phyloP scores from a whole-genome alignment of 2,888 invertebrate genomes.

The Dastarcus helophoroides region DNA sequence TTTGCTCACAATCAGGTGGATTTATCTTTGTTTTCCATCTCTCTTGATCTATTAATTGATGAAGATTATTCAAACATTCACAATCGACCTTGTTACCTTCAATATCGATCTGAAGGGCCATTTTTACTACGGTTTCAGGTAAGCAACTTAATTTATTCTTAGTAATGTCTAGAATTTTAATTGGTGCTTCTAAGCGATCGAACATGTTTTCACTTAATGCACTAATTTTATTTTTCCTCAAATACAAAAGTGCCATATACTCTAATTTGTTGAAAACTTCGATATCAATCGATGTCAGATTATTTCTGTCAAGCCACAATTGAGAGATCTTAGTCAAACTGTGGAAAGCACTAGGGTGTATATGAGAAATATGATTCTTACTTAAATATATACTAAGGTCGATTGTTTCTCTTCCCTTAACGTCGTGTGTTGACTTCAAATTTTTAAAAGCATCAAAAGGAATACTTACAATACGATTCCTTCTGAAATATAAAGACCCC shows the following conservation, averaged over 20 bases:
- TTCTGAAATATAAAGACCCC: slow-evolving; percentile 12
- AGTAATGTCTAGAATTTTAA: slow-evolving; percentile 11
- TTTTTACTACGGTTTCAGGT: slow-evolving; percentile 8
- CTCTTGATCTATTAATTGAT: slow-evolving; percentile 3
- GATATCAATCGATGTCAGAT: slow-evolving; percentile 15
- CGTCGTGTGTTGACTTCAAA: slow-evolving; percentile 8
- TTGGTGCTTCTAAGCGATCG: slow-evolving; percentile 4
- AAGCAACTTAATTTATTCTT: slow-evolving; percentile 10
- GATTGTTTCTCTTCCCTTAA: slow-evolving; percentile 7
- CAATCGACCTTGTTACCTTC: slow-evolving; percentile 12
- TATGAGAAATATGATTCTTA: slow-evolving; percentile 19
- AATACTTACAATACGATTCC: slow-evolving; percentile 11
- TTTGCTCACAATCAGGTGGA: neutral
- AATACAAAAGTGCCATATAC: slow-evolving; percentile 10
- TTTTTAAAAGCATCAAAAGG: slow-evolving; percentile 11
- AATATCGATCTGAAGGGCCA: slow-evolving; percentile 7
- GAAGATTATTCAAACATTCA: too few relatives aligned
- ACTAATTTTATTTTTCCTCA: slow-evolving; percentile 11
- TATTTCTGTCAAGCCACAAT: slow-evolving; percentile 23
- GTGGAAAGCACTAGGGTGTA: slow-evolving; percentile 17
- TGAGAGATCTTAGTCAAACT: slow-evolving; percentile 18
- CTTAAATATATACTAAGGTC: slow-evolving; percentile 21
- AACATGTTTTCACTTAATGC: slow-evolving; percentile 8
- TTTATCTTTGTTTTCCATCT: neutral
- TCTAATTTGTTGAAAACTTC: slow-evolving; percentile 15